Conservation (phyloP, 1,140 invertebrate genomes). For the Neodiprion virginianus region DNA sequence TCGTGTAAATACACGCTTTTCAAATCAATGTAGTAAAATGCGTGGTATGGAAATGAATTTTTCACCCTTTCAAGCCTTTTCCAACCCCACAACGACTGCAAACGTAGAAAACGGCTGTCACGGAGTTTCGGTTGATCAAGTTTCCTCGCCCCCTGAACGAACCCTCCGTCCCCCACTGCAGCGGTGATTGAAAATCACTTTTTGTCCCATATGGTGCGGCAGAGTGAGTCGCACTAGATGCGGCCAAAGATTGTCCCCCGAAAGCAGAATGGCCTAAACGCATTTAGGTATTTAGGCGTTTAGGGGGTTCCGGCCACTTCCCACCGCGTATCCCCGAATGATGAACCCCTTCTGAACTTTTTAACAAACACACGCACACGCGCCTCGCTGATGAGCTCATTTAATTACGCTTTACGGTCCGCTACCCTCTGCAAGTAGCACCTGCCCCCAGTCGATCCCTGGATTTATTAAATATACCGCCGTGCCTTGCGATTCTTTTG, state of each 20-base stretch:
- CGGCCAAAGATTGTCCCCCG: neutral
- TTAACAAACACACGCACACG: no score
- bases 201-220: conserved; percentile 40
- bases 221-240: neutral
- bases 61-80: neutral
- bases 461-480: no score
- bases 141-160: conserved; percentile 33
- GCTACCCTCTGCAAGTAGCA: no score
- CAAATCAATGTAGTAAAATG: no score
- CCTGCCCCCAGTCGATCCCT: no score
- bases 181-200: conserved; percentile 27
- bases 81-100: neutral
- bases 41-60: neutral
- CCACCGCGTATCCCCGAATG: no score
- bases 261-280: neutral
- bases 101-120: neutral
- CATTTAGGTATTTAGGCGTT: neutral
- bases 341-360: no score
- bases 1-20: no score
- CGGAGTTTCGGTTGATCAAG: neutral
- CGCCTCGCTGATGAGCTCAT: no score
- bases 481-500: no score
- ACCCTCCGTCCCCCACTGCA: conserved; percentile 34
- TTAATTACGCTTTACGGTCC: no score
- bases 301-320: neutral